These are phyloP conservation scores for Zhuqinia jingwanae DNA, from an alignment of 2,888 invertebrate genomes.

Conservation along the genomic window DNA sequence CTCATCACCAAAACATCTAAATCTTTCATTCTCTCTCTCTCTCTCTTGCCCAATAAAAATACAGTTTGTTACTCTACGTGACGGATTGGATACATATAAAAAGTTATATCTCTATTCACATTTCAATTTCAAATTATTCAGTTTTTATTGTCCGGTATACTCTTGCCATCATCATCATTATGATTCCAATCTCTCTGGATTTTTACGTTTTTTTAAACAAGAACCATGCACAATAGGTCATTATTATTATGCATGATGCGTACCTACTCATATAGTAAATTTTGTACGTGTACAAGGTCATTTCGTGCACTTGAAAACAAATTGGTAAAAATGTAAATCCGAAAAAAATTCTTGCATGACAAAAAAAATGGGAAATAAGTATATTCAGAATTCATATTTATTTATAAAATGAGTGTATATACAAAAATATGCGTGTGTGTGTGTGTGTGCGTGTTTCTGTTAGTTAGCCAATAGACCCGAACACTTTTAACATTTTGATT, in stretches of 20 bases:
- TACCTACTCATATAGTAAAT: background rate
- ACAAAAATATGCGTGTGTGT: background rate
- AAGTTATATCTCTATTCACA: background rate
- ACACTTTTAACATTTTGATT: constrained; percentile 41
- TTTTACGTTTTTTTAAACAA: background rate
- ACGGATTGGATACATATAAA: background rate
- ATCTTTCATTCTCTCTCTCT: background rate
- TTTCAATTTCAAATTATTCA: background rate
- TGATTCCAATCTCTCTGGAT: background rate
- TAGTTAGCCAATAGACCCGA: background rate
- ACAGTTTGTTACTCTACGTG: background rate
- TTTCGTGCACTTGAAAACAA: constrained; percentile 38
- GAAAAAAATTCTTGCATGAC: constrained; percentile 19
- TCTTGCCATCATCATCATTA: background rate
- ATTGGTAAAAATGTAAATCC: background rate
- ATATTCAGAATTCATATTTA: constrained; percentile 22
- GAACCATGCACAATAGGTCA: too few species aligned
- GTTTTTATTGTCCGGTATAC: background rate
- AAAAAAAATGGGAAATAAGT: constrained; percentile 25
- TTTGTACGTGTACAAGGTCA: constrained; percentile 43
- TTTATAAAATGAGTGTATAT: background rate
- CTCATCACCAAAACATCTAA: background rate
- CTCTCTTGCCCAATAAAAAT: constrained; percentile 10
- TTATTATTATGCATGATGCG: constrained; percentile 13
- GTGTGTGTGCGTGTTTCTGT: background rate